These are phyloP conservation scores for Melanargia galathea DNA, from an alignment of 2,888 invertebrate genomes.

Conservation along the genomic window DNA sequence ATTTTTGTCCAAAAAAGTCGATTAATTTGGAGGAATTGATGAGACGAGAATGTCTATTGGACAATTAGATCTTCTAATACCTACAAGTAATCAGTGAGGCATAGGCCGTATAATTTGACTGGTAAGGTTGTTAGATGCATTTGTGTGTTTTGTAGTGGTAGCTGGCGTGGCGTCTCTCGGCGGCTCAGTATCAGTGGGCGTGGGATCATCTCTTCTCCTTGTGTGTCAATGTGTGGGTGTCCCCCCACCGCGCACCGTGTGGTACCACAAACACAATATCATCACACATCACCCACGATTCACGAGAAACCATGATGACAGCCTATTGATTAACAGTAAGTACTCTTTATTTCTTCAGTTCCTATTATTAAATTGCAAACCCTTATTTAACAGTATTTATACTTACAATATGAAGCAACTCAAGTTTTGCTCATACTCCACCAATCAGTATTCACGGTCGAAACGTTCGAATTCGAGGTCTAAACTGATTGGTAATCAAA, in stretches of 20 bases:
- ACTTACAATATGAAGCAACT: no score
- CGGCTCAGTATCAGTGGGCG: constrained; percentile 67
- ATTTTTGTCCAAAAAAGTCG: no score
- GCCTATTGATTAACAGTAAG: constrained; percentile 56
- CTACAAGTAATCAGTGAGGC: no score
- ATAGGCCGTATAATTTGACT: no score
- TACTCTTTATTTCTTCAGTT: not conserved
- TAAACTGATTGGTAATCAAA: no score
- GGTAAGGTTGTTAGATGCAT: no score
- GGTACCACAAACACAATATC: constrained; percentile 60
- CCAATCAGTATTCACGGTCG: no score
- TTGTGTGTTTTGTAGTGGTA: constrained; percentile 67
- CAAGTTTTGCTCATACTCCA: no score
- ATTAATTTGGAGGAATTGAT: no score
- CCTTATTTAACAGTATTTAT: not conserved
- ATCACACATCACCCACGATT: constrained; percentile 58
- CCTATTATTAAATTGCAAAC: not conserved
- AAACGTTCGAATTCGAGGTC: no score
- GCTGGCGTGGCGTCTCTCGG: constrained; percentile 86
- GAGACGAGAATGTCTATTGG: no score
- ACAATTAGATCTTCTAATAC: no score
- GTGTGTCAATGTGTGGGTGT: constrained; percentile 60
- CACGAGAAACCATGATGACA: constrained; percentile 56
- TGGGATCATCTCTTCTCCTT: constrained; percentile 67
- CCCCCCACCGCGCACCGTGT: constrained; percentile 57